Base-by-base conservation (phyloP, 1,140 invertebrate genomes). In the Lordiphosa stackelbergi region DNA sequence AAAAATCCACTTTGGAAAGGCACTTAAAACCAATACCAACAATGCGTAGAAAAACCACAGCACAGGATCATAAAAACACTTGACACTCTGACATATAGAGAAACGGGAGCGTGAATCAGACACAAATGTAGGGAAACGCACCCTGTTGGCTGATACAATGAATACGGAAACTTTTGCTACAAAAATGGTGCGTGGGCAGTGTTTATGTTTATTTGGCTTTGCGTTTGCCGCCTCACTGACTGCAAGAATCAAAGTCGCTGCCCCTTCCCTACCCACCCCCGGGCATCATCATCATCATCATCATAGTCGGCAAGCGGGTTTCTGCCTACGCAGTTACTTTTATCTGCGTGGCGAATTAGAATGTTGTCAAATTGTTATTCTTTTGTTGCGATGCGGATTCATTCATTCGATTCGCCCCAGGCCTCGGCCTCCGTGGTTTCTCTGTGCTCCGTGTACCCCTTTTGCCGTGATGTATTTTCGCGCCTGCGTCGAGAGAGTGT, bases 301-400 rank as follows among this genome's bases (percentile, higher is more conserved):
- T 16, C 5, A 12, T n/a, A 1, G 16, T 16, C 1, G 16, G 16
- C 16, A 16, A 16, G 16, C 16, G 16, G 16, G 16, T 16, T 16
- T 16, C 38, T 38, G 45, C 59, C 51, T 24, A 10, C 51, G 57
- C 71, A 68, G 74, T 79, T 83, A 81, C 68, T 85, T 85, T 85
- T 85, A 85, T 85, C 74, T 85, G 75, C 75, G 81, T 75, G 69
- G 64, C 81, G 75, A 85, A 85, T 85, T 85, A 81, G 81, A 85
- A 85, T 85, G 83, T 85, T 85, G 79, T 85, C 79, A 85, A 85
- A 85, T 85, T 85, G 79, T 85, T 85, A 85, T 85, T 85, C 69
- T 85, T 79, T 85, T 84, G 72, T 83, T 70, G 77, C 78, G 77
- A 72, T 66, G 77, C 77, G 77, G 79, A 84, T 84, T 84, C 77